Evolutionary conservation across 1,140 invertebrate species (phyloP).

Genomic region (Meteorus sp.): DNA sequence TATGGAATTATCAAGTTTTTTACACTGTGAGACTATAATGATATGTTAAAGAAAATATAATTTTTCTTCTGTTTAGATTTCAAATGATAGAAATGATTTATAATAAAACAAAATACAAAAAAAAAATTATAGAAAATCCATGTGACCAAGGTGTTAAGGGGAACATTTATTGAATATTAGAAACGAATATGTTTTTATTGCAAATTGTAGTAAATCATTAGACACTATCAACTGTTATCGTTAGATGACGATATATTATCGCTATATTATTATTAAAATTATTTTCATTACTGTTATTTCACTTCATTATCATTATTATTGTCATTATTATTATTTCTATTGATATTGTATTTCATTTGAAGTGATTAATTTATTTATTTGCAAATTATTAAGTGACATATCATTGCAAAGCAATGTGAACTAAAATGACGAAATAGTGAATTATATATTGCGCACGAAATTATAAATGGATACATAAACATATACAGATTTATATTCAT

Average conservation of each 20-base stretch:
- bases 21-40: slow-evolving; percentile 25
- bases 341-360: slow-evolving; percentile 43
- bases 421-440: slow-evolving; percentile 27
- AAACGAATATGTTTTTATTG: slow-evolving; percentile 33
- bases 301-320: no score
- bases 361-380: slow-evolving; percentile 52
- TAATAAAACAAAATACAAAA: background rate
- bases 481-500: slow-evolving; percentile 34
- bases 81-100: background rate
- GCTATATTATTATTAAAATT: no score
- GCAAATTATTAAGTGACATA: slow-evolving; percentile 33
- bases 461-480: no score
- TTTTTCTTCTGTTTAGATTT: no score
- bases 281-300: no score
- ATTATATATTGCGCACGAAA: slow-evolving; percentile 43
- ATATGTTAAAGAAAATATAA: background rate
- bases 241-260: slow-evolving; percentile 28
- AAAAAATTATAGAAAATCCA: no score
- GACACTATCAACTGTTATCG: slow-evolving; percentile 32
- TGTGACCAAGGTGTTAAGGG: background rate
- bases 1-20: slow-evolving; percentile 41
- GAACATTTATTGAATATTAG: background rate
- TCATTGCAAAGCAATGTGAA: background rate
- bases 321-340: no score
- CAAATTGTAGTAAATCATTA: slow-evolving; percentile 41